Base-by-base conservation (phyloP, 2,888 invertebrate species). In the Venustoraphidia nigricollis region DNA sequence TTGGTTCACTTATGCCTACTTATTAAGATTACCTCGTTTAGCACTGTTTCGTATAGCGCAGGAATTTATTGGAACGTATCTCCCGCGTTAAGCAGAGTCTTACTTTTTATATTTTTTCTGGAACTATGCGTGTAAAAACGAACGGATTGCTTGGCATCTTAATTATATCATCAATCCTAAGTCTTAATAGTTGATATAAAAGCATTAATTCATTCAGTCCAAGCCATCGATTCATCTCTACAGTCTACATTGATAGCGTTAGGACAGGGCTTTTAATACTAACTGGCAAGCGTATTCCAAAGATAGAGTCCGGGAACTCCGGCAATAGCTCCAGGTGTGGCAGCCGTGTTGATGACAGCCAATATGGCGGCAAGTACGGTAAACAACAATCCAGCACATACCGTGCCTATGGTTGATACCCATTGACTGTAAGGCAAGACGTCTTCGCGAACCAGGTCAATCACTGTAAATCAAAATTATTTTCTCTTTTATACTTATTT, bases 281-380 rank as follows among this genome's bases (percentile, higher is more conserved):
- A 67, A 90, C 90, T 72, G 56, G 85, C 81, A 53, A 86, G 65
- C 36, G 76, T 73, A 66, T 91, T 91, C 76, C 85, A 87, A 13
- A 85, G 64, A 56, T 82, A 84, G 38, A 85, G 70, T n/a, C 83
- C 83, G 27, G 77, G 71, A 41, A 80, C 69, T 57, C 82, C 77
- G 58, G 79, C 69, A 61, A 87, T 62, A 56, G 77, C 66, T 65
- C 84, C 68, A 8, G 82, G 81, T 2, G 81, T 79, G 3, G 84
- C 84, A 9, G 85, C 85, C 0, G 88, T 83, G 56, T 87, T 89
- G 48, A 89, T 69, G 10, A 87, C 81, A 1, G 89, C 83, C 56
- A 90, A 81, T 37, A 86, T 72, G 43, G 83, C 81, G 3, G 79
- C 76, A 1, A 84, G 68, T 47, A 78, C 78, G 0, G 82, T 73